Percentiles rank a stretch among this genome's conserved stretches.
phyloP scores from a whole-genome alignment of 2,113 vertebrate genomes.

The Hydrolagus affinis region DNA sequence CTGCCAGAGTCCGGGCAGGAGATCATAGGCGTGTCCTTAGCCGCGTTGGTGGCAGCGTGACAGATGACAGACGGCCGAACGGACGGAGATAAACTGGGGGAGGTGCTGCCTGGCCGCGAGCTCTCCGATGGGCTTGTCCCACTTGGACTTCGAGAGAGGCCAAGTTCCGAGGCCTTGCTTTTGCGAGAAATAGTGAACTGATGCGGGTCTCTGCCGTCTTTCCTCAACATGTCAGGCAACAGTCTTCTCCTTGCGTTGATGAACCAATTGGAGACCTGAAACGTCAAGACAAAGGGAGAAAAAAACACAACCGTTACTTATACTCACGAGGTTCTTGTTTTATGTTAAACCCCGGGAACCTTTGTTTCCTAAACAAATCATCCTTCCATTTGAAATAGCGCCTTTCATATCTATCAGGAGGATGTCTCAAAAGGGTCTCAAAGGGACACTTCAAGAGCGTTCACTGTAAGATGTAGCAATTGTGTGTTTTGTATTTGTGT shows the following conservation, averaged over 20 bases:
- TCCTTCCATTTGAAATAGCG: too few species aligned
- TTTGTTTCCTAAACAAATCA: neutral
- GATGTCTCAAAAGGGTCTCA: neutral
- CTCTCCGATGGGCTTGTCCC: constrained; percentile 33
- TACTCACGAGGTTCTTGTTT: too few species aligned
- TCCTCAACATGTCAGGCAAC: constrained; percentile 84
- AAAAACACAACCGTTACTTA: neutral
- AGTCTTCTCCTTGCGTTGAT: constrained; percentile 87
- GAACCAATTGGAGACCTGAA: constrained; percentile 96
- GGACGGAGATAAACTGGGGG: constrained; percentile 42
- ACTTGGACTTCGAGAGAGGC: constrained; percentile 7
- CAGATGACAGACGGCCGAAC: constrained; percentile 58
- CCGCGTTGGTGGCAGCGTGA: constrained; percentile 33
- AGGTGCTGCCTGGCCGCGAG: constrained; percentile 41
- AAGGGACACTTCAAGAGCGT: too few species aligned
- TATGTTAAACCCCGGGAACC: too few species aligned
- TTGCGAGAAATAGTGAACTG: constrained; percentile 88
- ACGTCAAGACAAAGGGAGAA: constrained; percentile 27
- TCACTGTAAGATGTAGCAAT: too few species aligned
- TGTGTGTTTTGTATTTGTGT: too few species aligned
- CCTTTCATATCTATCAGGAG: too few species aligned
- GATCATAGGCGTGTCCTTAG: constrained; percentile 37
- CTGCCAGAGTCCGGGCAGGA: constrained; percentile 32
- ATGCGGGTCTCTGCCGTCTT: constrained; percentile 87
- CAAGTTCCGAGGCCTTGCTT: constrained; percentile 46